Evolutionary conservation across 2,888 invertebrate genomes (phyloP).

Genomic region (Nasonia oneida): DNA sequence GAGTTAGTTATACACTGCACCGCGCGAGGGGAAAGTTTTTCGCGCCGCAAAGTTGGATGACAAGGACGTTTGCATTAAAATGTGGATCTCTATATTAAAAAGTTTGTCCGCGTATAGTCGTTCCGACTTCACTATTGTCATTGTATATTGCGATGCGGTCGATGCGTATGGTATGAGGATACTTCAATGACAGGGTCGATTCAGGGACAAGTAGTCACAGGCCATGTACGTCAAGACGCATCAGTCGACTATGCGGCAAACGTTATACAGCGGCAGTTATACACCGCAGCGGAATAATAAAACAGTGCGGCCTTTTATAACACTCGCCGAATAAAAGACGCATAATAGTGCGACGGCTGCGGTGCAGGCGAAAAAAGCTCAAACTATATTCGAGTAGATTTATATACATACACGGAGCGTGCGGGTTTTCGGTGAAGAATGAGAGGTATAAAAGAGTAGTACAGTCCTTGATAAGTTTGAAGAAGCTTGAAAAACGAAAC

Average conservation of each 20-base stretch:
- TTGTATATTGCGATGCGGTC: background rate
- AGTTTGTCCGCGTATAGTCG: background rate
- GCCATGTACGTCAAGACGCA: background rate
- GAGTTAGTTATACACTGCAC: background rate
- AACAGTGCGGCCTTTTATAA: background rate
- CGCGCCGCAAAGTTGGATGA: background rate
- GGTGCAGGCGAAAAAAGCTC: background rate
- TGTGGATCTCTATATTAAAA: background rate
- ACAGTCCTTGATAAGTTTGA: constrained; percentile 22
- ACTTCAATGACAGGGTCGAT: background rate
- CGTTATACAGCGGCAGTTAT: background rate
- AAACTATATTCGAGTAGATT: background rate
- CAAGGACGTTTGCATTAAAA: background rate
- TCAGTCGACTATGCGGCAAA: background rate
- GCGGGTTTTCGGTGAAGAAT: background rate
- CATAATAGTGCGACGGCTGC: background rate
- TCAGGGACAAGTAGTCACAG: background rate
- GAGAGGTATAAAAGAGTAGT: too few species aligned
- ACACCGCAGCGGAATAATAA: background rate
- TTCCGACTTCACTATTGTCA: background rate
- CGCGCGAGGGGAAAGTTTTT: background rate
- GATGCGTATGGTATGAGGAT: background rate
- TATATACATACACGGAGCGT: background rate
- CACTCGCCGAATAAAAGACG: background rate
- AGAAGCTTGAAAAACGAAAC: constrained; percentile 31